These are phyloP conservation scores for Drosophila tristis DNA, from an alignment of 1,140 invertebrate species.

Conservation along the genomic window DNA sequence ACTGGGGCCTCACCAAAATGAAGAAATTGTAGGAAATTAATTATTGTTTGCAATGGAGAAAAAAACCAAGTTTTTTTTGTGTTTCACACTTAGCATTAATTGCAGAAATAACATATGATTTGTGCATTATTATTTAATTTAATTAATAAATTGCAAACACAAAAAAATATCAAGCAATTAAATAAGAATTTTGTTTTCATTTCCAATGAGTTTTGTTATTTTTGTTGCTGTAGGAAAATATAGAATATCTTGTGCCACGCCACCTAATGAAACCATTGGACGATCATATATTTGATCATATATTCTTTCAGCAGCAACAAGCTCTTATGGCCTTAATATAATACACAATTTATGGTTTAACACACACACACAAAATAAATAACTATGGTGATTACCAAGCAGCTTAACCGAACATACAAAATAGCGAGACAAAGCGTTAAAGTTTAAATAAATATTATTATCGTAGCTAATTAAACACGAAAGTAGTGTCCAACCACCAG, in stretches of 20 bases:
- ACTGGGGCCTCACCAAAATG: slow-evolving; percentile 34
- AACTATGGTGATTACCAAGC: slow-evolving; percentile 69
- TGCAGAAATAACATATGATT: slow-evolving; percentile 65
- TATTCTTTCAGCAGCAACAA: slow-evolving; percentile 8
- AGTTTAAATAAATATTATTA: slow-evolving; percentile 77
- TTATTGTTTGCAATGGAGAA: slow-evolving; percentile 69
- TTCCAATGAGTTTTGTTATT: slow-evolving; percentile 12
- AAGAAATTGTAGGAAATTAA: slow-evolving; percentile 70
- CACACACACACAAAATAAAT: slow-evolving; percentile 35
- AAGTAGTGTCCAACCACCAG: slow-evolving; percentile 51
- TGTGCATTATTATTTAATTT: slow-evolving; percentile 81
- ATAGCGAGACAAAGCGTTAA: slow-evolving; percentile 71
- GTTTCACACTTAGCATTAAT: slow-evolving; percentile 50
- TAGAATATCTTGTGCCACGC: no score
- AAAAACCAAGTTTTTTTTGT: slow-evolving; percentile 73
- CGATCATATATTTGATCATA: background rate
- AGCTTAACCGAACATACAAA: slow-evolving; percentile 70
- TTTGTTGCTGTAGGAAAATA: slow-evolving; percentile 14
- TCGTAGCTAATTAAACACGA: slow-evolving; percentile 70
- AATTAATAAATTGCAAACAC: slow-evolving; percentile 62
- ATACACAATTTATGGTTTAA: slow-evolving; percentile 42
- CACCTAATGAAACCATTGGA: no score
- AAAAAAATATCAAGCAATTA: slow-evolving; percentile 29
- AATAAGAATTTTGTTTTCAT: slow-evolving; percentile 37
- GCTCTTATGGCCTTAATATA: slow-evolving; percentile 31